Percentiles rank a stretch among this genome's conserved stretches.
phyloP scores from a whole-genome alignment of 2,797 vertebrate species.

The Halcyon chelicuti region DNA sequence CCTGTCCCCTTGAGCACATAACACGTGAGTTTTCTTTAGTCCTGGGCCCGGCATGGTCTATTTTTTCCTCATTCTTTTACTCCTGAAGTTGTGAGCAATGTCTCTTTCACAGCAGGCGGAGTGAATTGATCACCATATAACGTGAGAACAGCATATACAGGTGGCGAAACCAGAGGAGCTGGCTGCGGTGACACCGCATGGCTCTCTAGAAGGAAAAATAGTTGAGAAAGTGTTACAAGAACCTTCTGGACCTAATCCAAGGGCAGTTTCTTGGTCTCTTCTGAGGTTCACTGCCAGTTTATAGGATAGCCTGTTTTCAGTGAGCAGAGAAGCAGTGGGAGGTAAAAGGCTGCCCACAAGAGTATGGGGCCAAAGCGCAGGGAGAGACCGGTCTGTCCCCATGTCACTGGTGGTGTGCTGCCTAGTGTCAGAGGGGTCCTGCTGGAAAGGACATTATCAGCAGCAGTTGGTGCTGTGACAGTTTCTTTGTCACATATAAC shows the following conservation, averaged over 20 bases:
- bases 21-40: background rate
- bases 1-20: background rate
- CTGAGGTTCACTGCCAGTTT: background rate
- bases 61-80: background rate
- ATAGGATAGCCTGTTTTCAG: background rate
- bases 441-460: background rate
- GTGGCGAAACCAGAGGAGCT: slow-evolving; percentile 93
- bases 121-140: slow-evolving; percentile 94
- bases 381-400: background rate
- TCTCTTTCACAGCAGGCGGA: slow-evolving; percentile 79
- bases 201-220: slow-evolving; percentile 81
- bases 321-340: background rate
- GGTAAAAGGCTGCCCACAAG: background rate
- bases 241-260: background rate
- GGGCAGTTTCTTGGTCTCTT: background rate
- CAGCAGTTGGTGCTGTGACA: background rate
- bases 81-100: background rate
- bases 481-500: background rate
- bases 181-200: slow-evolving; percentile 90
- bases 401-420: background rate
- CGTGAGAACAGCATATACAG: slow-evolving; percentile 90
- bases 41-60: background rate
- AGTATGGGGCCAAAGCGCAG: background rate
- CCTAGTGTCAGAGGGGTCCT: background rate
- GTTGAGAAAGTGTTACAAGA: background rate